Conservation (phyloP, 2,797 vertebrate genomes). For the Clamator glandarius region DNA sequence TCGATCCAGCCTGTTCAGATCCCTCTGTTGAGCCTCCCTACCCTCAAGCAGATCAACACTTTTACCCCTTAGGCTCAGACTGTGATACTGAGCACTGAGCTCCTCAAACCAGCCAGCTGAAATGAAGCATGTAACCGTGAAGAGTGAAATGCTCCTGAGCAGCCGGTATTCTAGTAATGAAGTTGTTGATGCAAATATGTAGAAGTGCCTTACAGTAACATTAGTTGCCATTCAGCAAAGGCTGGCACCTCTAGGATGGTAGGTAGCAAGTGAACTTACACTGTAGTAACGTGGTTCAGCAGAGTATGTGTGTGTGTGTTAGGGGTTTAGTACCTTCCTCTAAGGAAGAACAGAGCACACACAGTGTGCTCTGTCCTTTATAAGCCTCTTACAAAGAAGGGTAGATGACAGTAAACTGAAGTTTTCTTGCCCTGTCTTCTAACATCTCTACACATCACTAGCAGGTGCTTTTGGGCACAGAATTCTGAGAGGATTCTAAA, state of each 20-base stretch:
- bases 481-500: constrained; percentile 23
- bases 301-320: background rate
- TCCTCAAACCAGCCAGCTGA: background rate
- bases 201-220: background rate
- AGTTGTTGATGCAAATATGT: background rate
- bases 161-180: background rate
- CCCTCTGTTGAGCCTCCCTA: no score
- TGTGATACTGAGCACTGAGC: background rate
- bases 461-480: background rate
- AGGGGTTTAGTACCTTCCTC: background rate
- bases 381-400: background rate
- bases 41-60: no score
- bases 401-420: background rate
- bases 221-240: background rate
- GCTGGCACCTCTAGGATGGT: background rate
- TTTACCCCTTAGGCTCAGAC: background rate
- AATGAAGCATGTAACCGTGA: background rate
- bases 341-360: background rate
- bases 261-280: background rate
- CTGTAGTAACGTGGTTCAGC: background rate
- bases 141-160: background rate
- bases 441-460: background rate
- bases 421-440: constrained; percentile 4
- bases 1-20: no score
- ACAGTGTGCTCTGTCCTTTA: background rate